Evolutionary conservation across 2,888 invertebrate genomes (phyloP).

Genomic region (Papilio protenor): DNA sequence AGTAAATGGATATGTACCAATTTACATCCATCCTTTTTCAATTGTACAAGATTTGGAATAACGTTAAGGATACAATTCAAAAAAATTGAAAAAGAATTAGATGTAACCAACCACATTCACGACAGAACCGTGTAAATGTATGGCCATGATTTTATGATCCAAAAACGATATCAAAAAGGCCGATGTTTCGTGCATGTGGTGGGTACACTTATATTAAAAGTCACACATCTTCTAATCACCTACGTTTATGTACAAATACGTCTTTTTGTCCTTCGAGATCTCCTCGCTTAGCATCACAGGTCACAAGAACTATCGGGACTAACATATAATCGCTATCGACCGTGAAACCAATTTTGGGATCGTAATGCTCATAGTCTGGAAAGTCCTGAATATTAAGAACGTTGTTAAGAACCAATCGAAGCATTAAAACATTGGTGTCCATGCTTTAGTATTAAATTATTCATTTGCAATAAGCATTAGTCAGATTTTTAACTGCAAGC

Average conservation of each 20-base stretch:
- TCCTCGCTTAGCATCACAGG: constrained; percentile 66
- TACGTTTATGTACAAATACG: constrained; percentile 72
- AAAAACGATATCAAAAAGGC: constrained; percentile 22
- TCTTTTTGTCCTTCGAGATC: constrained; percentile 56
- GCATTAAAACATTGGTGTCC: constrained; percentile 52
- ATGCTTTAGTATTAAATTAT: constrained; percentile 65
- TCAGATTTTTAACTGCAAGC: constrained; percentile 51
- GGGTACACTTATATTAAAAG: constrained; percentile 56
- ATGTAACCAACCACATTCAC: constrained; percentile 51
- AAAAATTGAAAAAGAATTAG: constrained; percentile 52
- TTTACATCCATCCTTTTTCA: constrained; percentile 63
- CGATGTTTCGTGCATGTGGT: constrained; percentile 60
- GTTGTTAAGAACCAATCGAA: constrained; percentile 60
- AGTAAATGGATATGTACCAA: constrained; percentile 53
- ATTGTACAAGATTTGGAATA: constrained; percentile 53
- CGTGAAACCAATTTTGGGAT: constrained; percentile 77
- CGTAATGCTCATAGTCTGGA: constrained; percentile 67
- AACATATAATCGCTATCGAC: constrained; percentile 63
- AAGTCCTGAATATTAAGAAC: constrained; percentile 76
- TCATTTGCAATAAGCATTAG: constrained; percentile 68
- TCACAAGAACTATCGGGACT: constrained; percentile 57
- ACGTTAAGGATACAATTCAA: constrained; percentile 18
- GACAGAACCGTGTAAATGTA: constrained; percentile 41
- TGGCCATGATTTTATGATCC: constrained; percentile 9
- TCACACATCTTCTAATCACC: constrained; percentile 73